phyloP scores from a whole-genome alignment of 2,888 invertebrate species.

The Syritta pipiens region DNA sequence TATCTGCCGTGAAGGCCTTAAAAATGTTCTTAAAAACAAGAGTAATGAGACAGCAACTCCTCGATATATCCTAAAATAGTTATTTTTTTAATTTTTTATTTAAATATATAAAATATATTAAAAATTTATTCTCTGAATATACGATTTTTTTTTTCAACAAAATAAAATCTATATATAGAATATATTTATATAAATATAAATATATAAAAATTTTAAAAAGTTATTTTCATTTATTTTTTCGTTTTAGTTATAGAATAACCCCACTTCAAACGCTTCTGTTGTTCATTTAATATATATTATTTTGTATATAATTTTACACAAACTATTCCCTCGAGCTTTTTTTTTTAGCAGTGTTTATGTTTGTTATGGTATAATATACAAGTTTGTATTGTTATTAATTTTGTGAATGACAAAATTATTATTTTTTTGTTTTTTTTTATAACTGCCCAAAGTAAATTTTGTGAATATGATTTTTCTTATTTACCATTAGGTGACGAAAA shows the following conservation, averaged over 20 bases:
- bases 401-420: conserved; percentile 3
- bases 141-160: conserved; percentile 62
- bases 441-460: conserved; percentile 44
- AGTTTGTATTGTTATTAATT: conserved; percentile 61
- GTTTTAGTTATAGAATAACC: conserved; percentile 37
- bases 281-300: conserved; percentile 16
- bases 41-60: conserved; percentile 62
- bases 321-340: conserved; percentile 45
- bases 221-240: conserved; percentile 50
- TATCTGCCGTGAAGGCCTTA: conserved; percentile 61
- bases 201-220: conserved; percentile 67
- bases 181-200: conserved; percentile 69
- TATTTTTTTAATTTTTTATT: conserved; percentile 51
- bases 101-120: conserved; percentile 69
- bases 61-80: conserved; percentile 64
- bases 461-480: conserved; percentile 1
- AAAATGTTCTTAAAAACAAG: conserved; percentile 50
- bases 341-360: conserved; percentile 43
- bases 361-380: conserved; percentile 56
- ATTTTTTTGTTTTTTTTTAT: conserved; percentile 10
- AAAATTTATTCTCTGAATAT: conserved; percentile 67
- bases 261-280: conserved; percentile 49
- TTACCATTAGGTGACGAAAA: conserved; percentile 5
- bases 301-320: conserved; percentile 25
- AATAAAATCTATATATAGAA: conserved; percentile 69